Conservation (phyloP, 1,140 invertebrate genomes). For the Sitodiplosis mosellana region DNA sequence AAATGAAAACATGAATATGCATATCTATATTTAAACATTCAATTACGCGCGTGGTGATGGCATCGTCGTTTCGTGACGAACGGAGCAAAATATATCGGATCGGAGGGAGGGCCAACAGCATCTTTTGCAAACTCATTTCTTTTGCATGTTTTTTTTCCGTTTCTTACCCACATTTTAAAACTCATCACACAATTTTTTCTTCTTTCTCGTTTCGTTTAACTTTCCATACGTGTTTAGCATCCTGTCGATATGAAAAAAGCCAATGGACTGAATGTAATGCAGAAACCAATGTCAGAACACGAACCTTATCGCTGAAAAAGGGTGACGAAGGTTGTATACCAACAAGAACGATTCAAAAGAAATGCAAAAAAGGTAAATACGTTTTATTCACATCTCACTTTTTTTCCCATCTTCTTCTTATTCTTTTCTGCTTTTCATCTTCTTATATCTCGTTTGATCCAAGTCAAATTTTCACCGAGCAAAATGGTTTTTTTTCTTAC, state of each 20-base stretch:
- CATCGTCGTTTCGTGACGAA: no score
- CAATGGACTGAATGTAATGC: conserved; percentile 71
- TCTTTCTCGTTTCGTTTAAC: background rate
- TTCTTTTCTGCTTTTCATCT: background rate
- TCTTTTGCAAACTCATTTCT: no score
- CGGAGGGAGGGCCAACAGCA: no score
- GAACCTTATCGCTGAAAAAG: conserved; percentile 66
- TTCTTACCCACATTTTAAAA: background rate
- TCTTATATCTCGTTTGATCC: background rate
- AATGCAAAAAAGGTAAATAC: conserved; percentile 68
- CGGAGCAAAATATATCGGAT: no score
- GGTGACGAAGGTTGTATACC: conserved; percentile 60
- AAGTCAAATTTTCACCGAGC: background rate
- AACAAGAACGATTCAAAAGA: conserved; percentile 72
- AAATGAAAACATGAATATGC: no score
- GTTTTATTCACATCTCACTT: background rate
- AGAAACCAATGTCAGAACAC: conserved; percentile 57
- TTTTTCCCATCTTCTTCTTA: background rate
- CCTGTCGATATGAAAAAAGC: conserved; percentile 65
- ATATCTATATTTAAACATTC: no score
- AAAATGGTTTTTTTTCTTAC: background rate
- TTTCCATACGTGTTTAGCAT: conserved; percentile 11
- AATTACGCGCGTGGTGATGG: no score
- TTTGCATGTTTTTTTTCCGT: no score
- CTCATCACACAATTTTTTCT: background rate